Evolutionary conservation across 2,888 invertebrate genomes (phyloP).

Genomic region (Drosophila paramelanica): DNA sequence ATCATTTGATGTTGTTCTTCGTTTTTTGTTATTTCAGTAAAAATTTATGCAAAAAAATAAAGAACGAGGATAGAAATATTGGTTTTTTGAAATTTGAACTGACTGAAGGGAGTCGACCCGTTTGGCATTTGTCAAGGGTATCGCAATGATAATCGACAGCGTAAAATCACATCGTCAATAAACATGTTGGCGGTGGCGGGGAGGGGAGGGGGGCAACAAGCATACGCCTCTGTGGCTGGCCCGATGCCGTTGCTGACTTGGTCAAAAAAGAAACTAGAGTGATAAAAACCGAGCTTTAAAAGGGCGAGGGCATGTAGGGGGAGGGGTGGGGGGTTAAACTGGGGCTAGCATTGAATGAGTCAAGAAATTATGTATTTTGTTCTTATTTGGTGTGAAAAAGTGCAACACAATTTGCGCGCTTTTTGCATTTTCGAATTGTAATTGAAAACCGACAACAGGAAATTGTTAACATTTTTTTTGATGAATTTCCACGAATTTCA

Average conservation of each 20-base stretch:
- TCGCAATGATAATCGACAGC: slow-evolving; percentile 28
- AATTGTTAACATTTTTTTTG: slow-evolving; percentile 64
- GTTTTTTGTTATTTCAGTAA: too few relatives aligned
- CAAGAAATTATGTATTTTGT: slow-evolving; percentile 50
- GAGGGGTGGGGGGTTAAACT: not conserved
- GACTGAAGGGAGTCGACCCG: not conserved
- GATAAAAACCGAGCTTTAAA: not conserved
- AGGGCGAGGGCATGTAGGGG: too few relatives aligned
- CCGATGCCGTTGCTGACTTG: slow-evolving; percentile 48
- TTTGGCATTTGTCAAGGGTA: slow-evolving; percentile 4
- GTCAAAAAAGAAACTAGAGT: slow-evolving; percentile 11
- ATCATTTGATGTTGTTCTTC: too few relatives aligned
- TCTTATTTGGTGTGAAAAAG: slow-evolving; percentile 69
- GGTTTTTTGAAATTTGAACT: too few relatives aligned
- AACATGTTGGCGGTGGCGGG: slow-evolving; percentile 18
- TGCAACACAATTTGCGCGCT: slow-evolving; percentile 37
- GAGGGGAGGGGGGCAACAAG: slow-evolving; percentile 37
- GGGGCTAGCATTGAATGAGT: slow-evolving; percentile 55
- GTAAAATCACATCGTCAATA: slow-evolving; percentile 43
- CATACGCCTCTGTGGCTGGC: slow-evolving; percentile 65
- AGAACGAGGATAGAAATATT: too few relatives aligned
- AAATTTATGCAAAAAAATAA: too few relatives aligned
- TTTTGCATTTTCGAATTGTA: slow-evolving; percentile 36
- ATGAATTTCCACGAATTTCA: slow-evolving; percentile 62
- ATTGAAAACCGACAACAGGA: slow-evolving; percentile 67